Evolutionary conservation across 2,888 invertebrate species (phyloP).

Genomic region (Dasypogon diadema): DNA sequence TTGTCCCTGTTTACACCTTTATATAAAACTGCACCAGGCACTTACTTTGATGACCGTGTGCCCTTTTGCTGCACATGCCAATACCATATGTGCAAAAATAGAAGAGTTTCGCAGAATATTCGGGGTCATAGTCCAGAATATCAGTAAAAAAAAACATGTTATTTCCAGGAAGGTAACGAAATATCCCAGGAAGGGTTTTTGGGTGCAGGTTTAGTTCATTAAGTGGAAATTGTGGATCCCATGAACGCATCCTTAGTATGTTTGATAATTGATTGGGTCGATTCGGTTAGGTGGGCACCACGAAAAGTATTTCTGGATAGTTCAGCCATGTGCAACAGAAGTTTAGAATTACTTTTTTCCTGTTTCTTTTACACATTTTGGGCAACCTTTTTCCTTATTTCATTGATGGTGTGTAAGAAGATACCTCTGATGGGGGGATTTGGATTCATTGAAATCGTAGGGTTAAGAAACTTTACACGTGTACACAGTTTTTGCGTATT

Average conservation of each 20-base stretch:
- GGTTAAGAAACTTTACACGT: no score
- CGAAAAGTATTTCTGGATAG: background rate
- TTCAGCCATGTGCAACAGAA: background rate
- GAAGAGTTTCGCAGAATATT: conserved; percentile 13
- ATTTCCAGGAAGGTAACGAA: conserved; percentile 22
- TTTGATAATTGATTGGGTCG: background rate
- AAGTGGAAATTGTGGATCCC: background rate
- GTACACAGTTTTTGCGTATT: no score
- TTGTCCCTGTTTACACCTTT: no score
- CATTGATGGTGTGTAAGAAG: no score
- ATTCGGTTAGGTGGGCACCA: background rate
- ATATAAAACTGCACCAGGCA: no score
- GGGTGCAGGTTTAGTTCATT: background rate
- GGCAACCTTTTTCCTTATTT: no score
- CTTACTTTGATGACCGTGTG: background rate
- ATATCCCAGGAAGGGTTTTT: conserved; percentile 10
- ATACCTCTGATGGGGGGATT: no score
- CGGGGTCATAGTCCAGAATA: background rate
- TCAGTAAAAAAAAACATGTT: background rate
- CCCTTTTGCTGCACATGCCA: background rate
- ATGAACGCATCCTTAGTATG: background rate
- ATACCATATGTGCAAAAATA: conserved; percentile 9
- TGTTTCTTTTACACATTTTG: no score
- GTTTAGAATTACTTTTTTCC: background rate
- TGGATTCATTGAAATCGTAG: no score